Percentiles rank a stretch among this genome's conserved stretches.
Evolutionary conservation across 2,113 vertebrate species (phyloP).

Genomic region (Eulemur rufifrons): DNA sequence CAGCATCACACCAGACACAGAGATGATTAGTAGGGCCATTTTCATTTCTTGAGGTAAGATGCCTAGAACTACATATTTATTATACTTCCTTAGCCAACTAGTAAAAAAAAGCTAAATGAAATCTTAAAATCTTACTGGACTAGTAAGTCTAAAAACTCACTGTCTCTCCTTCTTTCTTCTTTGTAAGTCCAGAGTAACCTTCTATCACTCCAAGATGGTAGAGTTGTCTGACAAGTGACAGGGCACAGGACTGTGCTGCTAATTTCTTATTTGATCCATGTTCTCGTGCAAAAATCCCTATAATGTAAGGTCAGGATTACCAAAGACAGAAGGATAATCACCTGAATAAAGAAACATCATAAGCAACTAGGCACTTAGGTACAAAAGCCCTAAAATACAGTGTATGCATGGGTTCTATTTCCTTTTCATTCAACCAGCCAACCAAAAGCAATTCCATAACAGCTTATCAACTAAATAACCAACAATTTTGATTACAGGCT

Average conservation of each 20-base stretch:
- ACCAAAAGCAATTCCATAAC: slow-evolving; percentile 3
- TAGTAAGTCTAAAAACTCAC: slow-evolving; percentile 83
- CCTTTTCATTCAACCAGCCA: not conserved
- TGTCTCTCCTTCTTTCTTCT: slow-evolving; percentile 95
- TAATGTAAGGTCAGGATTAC: slow-evolving; percentile 67
- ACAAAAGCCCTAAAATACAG: not conserved
- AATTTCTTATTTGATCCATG: slow-evolving; percentile 99
- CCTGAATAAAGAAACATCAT: not conserved
- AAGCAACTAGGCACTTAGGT: not conserved
- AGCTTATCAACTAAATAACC: not conserved
- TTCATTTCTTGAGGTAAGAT: not conserved
- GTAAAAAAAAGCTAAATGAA: not conserved
- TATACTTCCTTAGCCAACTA: not conserved
- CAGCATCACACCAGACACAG: not conserved
- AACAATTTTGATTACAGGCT: not conserved
- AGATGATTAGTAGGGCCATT: not conserved
- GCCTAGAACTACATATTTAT: not conserved
- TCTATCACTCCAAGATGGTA: slow-evolving; percentile 96
- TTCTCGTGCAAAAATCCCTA: slow-evolving; percentile 93
- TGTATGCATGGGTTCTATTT: not conserved
- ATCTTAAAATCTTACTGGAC: not conserved
- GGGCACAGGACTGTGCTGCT: slow-evolving; percentile 96
- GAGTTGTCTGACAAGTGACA: slow-evolving; percentile 95
- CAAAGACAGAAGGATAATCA: not conserved
- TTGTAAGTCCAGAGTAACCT: slow-evolving; percentile 92